Evolutionary conservation across 2,797 vertebrate species (phyloP).

Genomic region (Eospalax fontanierii): DNA sequence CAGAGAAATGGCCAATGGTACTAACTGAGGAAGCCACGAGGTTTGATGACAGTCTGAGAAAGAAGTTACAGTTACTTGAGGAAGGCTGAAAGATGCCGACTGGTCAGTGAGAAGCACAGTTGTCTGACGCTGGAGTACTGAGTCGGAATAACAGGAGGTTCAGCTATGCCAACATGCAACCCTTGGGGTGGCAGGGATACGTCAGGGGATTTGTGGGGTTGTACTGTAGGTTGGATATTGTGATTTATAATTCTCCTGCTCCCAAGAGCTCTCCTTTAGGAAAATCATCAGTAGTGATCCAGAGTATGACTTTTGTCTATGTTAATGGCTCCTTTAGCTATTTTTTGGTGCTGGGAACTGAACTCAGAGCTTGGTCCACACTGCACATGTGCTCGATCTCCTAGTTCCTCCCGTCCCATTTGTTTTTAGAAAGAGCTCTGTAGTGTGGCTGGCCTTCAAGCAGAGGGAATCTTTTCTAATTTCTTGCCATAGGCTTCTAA

Average conservation of each 20-base stretch:
- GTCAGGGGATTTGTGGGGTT: neutral
- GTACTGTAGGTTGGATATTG: neutral
- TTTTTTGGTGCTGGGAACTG: neutral
- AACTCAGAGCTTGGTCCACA: neutral
- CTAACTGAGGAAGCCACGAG: neutral
- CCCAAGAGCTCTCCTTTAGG: neutral
- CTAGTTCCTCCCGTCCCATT: neutral
- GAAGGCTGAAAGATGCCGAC: neutral
- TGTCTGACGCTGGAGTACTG: neutral
- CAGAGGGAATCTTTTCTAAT: neutral
- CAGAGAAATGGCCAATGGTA: neutral
- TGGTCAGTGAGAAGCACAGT: neutral
- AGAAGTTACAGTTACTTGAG: neutral
- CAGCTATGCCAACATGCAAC: neutral
- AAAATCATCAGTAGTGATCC: neutral
- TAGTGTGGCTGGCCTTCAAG: neutral
- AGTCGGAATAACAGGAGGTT: neutral
- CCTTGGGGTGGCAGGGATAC: neutral
- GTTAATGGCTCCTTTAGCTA: neutral
- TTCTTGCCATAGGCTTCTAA: slow-evolving; percentile 54
- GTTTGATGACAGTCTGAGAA: neutral
- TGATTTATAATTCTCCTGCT: neutral
- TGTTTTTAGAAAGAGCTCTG: neutral
- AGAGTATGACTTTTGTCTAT: slow-evolving; percentile 8
- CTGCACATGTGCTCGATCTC: neutral